phyloP scores from a whole-genome alignment of 2,888 invertebrate genomes.

The Agrochola circellaris region DNA sequence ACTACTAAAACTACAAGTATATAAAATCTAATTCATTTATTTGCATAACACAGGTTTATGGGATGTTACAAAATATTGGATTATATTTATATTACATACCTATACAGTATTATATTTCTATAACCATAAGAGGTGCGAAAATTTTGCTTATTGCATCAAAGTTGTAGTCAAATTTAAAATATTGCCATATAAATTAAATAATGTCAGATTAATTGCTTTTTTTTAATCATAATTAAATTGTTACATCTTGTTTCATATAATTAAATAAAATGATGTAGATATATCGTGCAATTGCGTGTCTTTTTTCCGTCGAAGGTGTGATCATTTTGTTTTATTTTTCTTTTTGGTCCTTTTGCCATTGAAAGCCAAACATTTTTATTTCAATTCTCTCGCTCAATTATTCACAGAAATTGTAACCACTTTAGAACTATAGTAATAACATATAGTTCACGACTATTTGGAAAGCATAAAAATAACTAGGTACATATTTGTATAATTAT shows the following conservation, averaged over 20 bases:
- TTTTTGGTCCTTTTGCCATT: background rate
- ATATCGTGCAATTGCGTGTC: background rate
- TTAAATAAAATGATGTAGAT: background rate
- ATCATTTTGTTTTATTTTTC: background rate
- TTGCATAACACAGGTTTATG: too few species aligned
- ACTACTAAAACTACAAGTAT: too few species aligned
- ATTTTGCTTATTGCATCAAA: too few species aligned
- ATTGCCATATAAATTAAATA: too few species aligned
- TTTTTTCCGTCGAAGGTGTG: too few species aligned
- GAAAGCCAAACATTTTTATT: conserved; percentile 1
- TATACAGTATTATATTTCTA: too few species aligned
- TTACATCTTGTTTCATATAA: background rate
- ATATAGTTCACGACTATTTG: background rate
- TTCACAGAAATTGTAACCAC: background rate
- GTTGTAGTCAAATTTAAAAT: too few species aligned
- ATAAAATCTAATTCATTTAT: too few species aligned
- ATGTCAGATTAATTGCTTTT: background rate
- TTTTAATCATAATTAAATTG: background rate
- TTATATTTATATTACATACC: too few species aligned
- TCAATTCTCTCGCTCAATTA: background rate
- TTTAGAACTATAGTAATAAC: background rate
- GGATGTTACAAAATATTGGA: too few species aligned
- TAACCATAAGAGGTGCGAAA: too few species aligned
- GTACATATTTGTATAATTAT: conserved; percentile 27
- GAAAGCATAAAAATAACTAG: conserved; percentile 14